Base-by-base conservation (phyloP, 2,888 invertebrate genomes). In the Physocephala rufipes region DNA sequence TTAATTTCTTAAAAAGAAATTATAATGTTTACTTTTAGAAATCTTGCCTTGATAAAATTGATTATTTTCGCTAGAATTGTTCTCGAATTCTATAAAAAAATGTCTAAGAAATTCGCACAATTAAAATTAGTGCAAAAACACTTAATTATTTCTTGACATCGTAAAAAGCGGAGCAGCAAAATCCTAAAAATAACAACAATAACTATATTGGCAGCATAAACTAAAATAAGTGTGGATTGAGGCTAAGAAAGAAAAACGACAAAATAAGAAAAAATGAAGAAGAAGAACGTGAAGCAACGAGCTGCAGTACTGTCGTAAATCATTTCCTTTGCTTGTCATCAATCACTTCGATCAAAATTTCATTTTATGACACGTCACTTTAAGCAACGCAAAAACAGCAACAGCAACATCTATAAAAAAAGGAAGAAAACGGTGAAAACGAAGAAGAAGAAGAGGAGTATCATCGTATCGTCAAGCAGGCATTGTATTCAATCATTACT, bases 321-420 rank as follows among this genome's bases (percentile, higher is more conserved):
- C 68, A 61, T 62, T 62, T 70, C 73, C 73, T 73, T 74, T 72
- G 75, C 72, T 74, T 75, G 71, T 75, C 76, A 75, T 76, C 75
- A 76, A 76, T 74, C 75, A 74, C 67, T 72, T 68, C 72, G 74
- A 75, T 76, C 74, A 76, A 75, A n/a, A 74, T 73, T 75, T 75
- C 69, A 59, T 72, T 72, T 70, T 71, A 75, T 71, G 71, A 75
- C 70, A 69, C 75, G 73, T 73, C 74, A 74, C 73, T 75, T 75
- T 73, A 70, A 28, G 45, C 24, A 58, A 36, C 43, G 28, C 21
- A 28, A 45, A 47, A 55, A 47, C 67, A 49, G 19, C 63, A 67
- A 51, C 28, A 61, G 7, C 28, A 45, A 49, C 49, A 67, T 47
- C 45, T 59, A 19, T n/a, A 28, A 36, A 9, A 19, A 9, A 61